Evolutionary conservation across 2,797 vertebrate genomes (phyloP).

Genomic region (Intellagama lesueurii): DNA sequence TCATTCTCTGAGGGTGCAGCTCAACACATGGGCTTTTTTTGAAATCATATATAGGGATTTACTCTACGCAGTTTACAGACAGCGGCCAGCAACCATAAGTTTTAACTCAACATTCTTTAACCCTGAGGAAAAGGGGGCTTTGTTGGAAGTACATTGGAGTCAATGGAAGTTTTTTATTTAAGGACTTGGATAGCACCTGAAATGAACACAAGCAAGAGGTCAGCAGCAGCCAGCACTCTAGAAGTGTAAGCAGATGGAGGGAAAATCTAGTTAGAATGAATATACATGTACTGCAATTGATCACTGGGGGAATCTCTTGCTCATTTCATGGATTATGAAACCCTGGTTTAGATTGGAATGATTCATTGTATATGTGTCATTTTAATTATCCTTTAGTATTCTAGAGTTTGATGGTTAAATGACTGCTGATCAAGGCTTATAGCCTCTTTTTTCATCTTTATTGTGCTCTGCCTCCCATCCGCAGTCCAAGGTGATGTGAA

Average conservation of each 20-base stretch:
- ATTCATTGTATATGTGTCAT: slow-evolving; percentile 72
- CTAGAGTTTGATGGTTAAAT: slow-evolving; percentile 83
- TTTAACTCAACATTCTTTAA: neutral
- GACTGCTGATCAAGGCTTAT: slow-evolving; percentile 76
- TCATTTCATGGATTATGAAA: slow-evolving; percentile 61
- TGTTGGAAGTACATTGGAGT: neutral
- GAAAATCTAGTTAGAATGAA: slow-evolving; percentile 36
- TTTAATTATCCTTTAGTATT: slow-evolving; percentile 79
- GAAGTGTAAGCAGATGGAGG: slow-evolving; percentile 31
- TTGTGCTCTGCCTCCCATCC: slow-evolving; percentile 76
- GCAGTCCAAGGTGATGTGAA: slow-evolving; percentile 80
- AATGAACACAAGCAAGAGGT: slow-evolving; percentile 37
- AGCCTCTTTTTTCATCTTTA: slow-evolving; percentile 68
- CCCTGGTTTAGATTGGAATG: slow-evolving; percentile 64
- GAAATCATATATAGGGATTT: neutral
- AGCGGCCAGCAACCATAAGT: neutral
- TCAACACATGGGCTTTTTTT: neutral
- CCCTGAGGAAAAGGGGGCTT: neutral
- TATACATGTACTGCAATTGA: slow-evolving; percentile 53
- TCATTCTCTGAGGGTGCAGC: no score
- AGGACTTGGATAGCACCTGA: slow-evolving; percentile 17
- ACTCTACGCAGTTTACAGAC: neutral
- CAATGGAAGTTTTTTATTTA: slow-evolving; percentile 5
- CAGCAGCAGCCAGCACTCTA: slow-evolving; percentile 9
- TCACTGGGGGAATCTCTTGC: slow-evolving; percentile 55